Base-by-base conservation (phyloP, 2,888 invertebrate species). In the Oxycera nigricornis region DNA sequence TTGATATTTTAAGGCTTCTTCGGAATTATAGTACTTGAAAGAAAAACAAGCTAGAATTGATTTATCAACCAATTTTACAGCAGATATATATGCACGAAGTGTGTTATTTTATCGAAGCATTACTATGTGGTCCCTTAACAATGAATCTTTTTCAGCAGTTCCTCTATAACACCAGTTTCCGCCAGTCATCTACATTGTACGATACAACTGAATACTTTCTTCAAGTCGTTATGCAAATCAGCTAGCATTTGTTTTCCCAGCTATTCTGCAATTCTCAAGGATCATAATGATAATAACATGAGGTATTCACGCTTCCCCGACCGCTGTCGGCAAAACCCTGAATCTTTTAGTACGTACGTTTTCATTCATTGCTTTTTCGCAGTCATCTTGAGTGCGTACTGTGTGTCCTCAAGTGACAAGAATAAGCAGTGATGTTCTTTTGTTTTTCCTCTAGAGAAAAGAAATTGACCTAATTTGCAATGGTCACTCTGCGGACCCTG, bases 161-260 rank as follows among this genome's bases (percentile, higher is more conserved):
- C 59, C 17, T n/a, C 22, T 28, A 26, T 17, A 28, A 30, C 26
- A 30, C 14, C 24, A 28, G 30, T n/a, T 55, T 59, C 24, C 30
- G n/a, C 9, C 59, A 59, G 28, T 59, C 30, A 30, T 28, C 30
- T 59, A 4, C 59, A 28, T 26, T 55, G 17, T 55, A 61, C 20
- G 65, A 22, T 41, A 65, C 65, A 65, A 41, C 41, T 28, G 26
- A 72, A 62, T 28, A 46, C 52, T 61, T 50, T 72, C 11, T 30
- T 52, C 59, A 59, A 72, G 74, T 68, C 39, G 55, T 55, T 74
- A 74, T 50, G 74, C 61, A 59, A 74, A 72, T 72, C 72, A 46
- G 62, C 61, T 72, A 72, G 52, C 72, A 61, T 52, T 72, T 50
- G 52, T 72, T 52, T 52, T 62, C 28, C 52, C 65, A 55, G 62